phyloP scores from a whole-genome alignment of 2,797 vertebrate species.

The Pipistrellus kuhlii region DNA sequence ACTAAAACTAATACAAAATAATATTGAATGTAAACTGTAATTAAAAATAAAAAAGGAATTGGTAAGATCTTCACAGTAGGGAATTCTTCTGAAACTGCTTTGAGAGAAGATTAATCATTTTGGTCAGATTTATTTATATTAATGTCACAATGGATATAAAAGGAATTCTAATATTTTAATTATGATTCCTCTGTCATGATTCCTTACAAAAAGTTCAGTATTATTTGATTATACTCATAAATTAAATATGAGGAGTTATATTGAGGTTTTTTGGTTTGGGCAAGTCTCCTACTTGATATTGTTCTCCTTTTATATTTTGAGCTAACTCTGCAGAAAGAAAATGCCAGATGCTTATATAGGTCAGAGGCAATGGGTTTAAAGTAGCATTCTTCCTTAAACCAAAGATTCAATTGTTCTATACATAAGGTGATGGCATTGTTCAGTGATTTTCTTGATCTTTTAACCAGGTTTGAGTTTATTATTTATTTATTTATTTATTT shows the following conservation, averaged over 20 bases:
- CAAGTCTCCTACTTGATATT: not conserved
- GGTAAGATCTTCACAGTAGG: constrained; percentile 52
- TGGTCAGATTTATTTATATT: constrained; percentile 71
- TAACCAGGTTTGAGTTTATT: constrained; percentile 25
- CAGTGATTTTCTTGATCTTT: constrained; percentile 42
- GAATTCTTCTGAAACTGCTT: constrained; percentile 57
- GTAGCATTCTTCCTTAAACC: constrained; percentile 44
- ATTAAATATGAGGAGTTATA: constrained; percentile 61
- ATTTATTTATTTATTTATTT: not conserved
- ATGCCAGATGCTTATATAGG: constrained; percentile 38
- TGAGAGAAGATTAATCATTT: constrained; percentile 59
- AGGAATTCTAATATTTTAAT: constrained; percentile 77
- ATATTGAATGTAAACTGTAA: not conserved
- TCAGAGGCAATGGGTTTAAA: constrained; percentile 49
- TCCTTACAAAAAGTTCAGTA: constrained; percentile 64
- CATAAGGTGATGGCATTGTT: not conserved
- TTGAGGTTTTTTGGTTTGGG: constrained; percentile 20
- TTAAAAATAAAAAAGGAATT: constrained; percentile 23
- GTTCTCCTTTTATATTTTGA: constrained; percentile 55
- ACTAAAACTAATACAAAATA: not conserved
- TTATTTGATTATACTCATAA: constrained; percentile 68
- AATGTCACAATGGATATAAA: constrained; percentile 67
- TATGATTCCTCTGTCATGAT: constrained; percentile 65
- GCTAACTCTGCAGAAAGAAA: constrained; percentile 50
- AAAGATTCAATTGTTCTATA: not conserved